Percentiles rank a stretch among this genome's conserved stretches.
Evolutionary conservation across 2,113 vertebrate species (phyloP).

Genomic region (Micronycteris hirsuta): DNA sequence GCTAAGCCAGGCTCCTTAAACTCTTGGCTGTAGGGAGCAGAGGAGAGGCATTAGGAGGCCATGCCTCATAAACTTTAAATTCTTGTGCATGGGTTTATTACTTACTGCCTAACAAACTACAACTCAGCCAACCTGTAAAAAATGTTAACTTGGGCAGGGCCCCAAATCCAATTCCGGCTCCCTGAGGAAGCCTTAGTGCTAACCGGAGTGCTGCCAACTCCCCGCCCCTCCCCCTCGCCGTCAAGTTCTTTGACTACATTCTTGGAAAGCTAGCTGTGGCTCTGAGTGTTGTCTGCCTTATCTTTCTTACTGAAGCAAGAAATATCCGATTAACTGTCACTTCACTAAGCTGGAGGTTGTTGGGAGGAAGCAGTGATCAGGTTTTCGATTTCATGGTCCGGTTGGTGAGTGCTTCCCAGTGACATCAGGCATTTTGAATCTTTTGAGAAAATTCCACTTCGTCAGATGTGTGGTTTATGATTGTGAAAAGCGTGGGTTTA

Average conservation of each 20-base stretch:
- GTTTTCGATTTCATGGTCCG: slow-evolving; percentile 63
- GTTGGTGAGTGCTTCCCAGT: slow-evolving; percentile 34
- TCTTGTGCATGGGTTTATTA: slow-evolving; percentile 70
- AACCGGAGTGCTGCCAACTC: slow-evolving; percentile 46
- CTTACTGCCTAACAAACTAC: slow-evolving; percentile 69
- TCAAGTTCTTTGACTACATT: slow-evolving; percentile 33
- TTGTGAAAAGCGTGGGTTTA: slow-evolving; percentile 46
- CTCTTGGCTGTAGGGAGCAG: slow-evolving; percentile 46
- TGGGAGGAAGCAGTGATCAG: not conserved
- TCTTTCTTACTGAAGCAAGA: slow-evolving; percentile 55
- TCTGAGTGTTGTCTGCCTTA: slow-evolving; percentile 52
- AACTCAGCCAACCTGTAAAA: slow-evolving; percentile 72
- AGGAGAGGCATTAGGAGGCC: slow-evolving; percentile 66
- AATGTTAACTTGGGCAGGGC: slow-evolving; percentile 68
- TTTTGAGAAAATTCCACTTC: slow-evolving; percentile 61
- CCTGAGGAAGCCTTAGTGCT: slow-evolving; percentile 64
- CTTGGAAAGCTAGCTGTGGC: not conserved
- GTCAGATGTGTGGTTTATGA: slow-evolving; percentile 52
- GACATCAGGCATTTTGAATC: slow-evolving; percentile 52
- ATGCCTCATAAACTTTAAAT: slow-evolving; percentile 76
- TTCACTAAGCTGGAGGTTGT: slow-evolving; percentile 26
- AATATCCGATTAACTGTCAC: slow-evolving; percentile 55
- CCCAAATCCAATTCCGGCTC: slow-evolving; percentile 70
- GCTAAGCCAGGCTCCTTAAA: slow-evolving; percentile 58
- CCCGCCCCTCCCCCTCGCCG: not conserved